Evolutionary conservation across 2,888 invertebrate species (phyloP).

Genomic region (Andrena marginata): DNA sequence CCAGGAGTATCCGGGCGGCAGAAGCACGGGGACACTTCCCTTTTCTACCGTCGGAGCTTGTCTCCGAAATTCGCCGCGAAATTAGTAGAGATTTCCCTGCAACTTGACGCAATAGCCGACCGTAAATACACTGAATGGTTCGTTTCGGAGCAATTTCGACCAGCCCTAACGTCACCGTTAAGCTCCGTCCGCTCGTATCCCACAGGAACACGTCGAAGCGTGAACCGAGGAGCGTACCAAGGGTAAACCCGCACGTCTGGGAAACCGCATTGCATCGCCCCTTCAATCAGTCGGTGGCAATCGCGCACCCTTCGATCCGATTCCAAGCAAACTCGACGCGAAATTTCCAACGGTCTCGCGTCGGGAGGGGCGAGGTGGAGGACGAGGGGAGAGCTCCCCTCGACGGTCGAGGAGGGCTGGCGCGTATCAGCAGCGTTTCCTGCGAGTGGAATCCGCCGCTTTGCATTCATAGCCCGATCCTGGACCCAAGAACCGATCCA

Average conservation of each 20-base stretch:
- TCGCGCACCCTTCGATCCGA: conserved; percentile 19
- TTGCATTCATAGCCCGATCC: conserved; percentile 35
- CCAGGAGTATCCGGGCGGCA: no score
- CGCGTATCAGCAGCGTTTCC: conserved; percentile 26
- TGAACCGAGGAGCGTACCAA: background rate
- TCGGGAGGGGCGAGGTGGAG: background rate
- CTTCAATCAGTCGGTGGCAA: conserved; percentile 28
- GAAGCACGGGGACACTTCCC: background rate
- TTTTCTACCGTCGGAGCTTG: background rate
- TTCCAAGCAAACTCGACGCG: conserved; percentile 11
- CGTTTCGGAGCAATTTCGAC: conserved; percentile 17
- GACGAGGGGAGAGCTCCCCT: no score
- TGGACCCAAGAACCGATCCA: conserved; percentile 25
- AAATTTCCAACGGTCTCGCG: conserved; percentile 7
- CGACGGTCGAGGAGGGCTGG: background rate
- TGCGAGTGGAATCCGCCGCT: conserved; percentile 34
- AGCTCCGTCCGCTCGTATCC: conserved; percentile 5
- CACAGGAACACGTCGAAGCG: conserved; percentile 15
- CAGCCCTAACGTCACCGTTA: background rate
- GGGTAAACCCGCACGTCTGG: conserved; percentile 9
- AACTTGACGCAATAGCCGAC: background rate
- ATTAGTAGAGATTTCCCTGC: background rate
- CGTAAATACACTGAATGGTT: conserved; percentile 14
- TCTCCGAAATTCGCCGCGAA: background rate
- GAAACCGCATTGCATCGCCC: conserved; percentile 17